These are phyloP conservation scores for Zingel zingel DNA, from an alignment of 2,113 vertebrate genomes.

Conservation along the genomic window DNA sequence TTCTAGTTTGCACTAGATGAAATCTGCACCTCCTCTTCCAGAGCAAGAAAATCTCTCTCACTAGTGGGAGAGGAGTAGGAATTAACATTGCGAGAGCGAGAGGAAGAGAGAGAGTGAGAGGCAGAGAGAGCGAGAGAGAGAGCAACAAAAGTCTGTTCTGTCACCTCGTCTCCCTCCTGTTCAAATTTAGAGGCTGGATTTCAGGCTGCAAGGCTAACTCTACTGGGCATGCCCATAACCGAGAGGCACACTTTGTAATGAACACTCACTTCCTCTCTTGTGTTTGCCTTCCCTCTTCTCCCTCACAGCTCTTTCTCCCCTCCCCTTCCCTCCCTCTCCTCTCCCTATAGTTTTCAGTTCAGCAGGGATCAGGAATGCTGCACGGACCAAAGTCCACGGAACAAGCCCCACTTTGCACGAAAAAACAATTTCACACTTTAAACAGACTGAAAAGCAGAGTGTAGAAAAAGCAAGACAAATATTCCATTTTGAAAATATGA, in stretches of 20 bases:
- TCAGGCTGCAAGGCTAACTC: constrained; percentile 78
- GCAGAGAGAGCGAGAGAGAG: constrained; percentile 43
- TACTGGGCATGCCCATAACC: constrained; percentile 89
- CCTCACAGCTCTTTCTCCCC: constrained; percentile 45
- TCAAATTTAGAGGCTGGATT: constrained; percentile 89
- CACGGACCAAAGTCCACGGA: constrained; percentile 86
- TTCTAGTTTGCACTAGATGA: constrained; percentile 50
- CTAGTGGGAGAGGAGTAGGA: constrained; percentile 60
- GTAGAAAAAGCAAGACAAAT: background rate
- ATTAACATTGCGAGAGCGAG: too few species aligned
- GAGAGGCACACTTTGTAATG: constrained; percentile 86
- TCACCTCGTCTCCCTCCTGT: constrained; percentile 83
- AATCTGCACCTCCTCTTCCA: constrained; percentile 65
- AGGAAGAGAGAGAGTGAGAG: background rate
- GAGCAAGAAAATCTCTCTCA: constrained; percentile 60
- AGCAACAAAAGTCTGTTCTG: constrained; percentile 85
- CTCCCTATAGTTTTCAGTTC: constrained; percentile 75
- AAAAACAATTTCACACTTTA: constrained; percentile 13
- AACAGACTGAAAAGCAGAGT: background rate
- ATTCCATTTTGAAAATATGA: background rate
- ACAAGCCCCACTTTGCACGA: constrained; percentile 23
- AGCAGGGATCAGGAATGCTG: constrained; percentile 87
- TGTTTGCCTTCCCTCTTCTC: constrained; percentile 61
- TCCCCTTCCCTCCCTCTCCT: background rate
- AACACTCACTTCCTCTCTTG: constrained; percentile 92